phyloP scores from a whole-genome alignment of 2,797 vertebrate species.

The Takifugu ocellatus region DNA sequence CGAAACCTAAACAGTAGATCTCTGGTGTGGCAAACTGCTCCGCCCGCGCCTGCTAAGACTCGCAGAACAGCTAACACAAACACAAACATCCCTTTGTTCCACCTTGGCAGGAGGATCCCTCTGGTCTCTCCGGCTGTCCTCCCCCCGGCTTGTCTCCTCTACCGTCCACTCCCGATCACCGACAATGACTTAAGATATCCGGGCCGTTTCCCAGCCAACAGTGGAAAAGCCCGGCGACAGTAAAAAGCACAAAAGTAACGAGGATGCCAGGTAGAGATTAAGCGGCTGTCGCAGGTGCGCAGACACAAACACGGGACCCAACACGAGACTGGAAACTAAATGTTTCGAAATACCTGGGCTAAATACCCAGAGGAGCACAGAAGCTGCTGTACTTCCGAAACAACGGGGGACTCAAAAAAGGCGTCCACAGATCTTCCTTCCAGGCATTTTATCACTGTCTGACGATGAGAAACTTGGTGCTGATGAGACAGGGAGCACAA shows the following conservation, averaged over 20 bases:
- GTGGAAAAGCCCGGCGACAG: slow-evolving; percentile 19
- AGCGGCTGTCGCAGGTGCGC: background rate
- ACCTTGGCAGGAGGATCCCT: slow-evolving; percentile 44
- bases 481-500: too few species aligned
- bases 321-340: too few species aligned
- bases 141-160: background rate
- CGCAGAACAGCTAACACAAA: slow-evolving; percentile 46
- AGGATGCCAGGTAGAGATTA: slow-evolving; percentile 7
- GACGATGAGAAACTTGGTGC: too few species aligned
- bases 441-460: too few species aligned
- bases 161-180: slow-evolving; percentile 1
- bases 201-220: slow-evolving; percentile 31
- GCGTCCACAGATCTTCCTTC: too few species aligned
- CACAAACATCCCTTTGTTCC: slow-evolving; percentile 37
- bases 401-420: too few species aligned
- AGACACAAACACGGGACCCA: too few species aligned
- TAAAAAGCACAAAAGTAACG: slow-evolving; percentile 16
- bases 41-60: slow-evolving; percentile 36
- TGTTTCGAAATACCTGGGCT: too few species aligned
- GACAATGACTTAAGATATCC: slow-evolving; percentile 23
- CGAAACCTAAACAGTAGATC: slow-evolving; percentile 36
- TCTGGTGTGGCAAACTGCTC: slow-evolving; percentile 41
- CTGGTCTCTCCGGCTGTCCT: slow-evolving; percentile 23
- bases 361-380: too few species aligned
- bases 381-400: too few species aligned